Evolutionary conservation across 1,140 invertebrate species (phyloP), one percentile per base, ranked within the genome.

Genomic region (Drosophila ogumai): DNA sequence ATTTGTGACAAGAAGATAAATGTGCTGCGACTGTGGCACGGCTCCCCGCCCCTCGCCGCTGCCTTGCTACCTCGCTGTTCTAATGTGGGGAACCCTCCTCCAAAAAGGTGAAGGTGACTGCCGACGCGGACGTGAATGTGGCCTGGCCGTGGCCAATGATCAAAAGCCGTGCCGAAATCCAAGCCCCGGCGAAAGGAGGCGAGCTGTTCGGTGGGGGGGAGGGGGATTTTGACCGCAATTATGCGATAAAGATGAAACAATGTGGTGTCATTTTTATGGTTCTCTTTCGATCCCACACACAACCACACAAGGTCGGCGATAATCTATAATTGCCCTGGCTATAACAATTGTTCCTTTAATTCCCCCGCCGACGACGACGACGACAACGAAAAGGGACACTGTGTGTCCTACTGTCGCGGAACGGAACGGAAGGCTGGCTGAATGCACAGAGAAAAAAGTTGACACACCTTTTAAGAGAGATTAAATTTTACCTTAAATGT

Each of bases 241-340:
- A 88, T 90, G 84, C 84, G 85, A 90, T 88, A 78, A 90, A 88
- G 85, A 88, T 88, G 88, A 88, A 90, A 88, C 85, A 88, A 88
- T 88, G 84, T 84, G 85, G 85, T 88, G 84, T 88, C 85, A 88
- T 88, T 88, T 88, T 88, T 78, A 88, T 90, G 84, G 80, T 84
- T 88, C 65, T 71, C 58, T 71, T 64, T 81, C 46, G 59, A 65
- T 49, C 52, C 58, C 57, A 64, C 43, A 76, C 43, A 38, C 40
- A 28, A 28, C 25, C 25, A 28, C 25, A 56, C 32, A 47, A 82
- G 75, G 50, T 54, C 50, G 76, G 82, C 74, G 82, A 87, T 88
- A 87, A 87, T 88, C 85, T 88, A 88, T 88, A 90, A 88, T 88
- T 88, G 81, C 85, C 81, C 63, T 68, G 54, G 85, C 84, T 77